Evolutionary conservation across 2,888 invertebrate species (phyloP).

Genomic region (Melipona bicolor): DNA sequence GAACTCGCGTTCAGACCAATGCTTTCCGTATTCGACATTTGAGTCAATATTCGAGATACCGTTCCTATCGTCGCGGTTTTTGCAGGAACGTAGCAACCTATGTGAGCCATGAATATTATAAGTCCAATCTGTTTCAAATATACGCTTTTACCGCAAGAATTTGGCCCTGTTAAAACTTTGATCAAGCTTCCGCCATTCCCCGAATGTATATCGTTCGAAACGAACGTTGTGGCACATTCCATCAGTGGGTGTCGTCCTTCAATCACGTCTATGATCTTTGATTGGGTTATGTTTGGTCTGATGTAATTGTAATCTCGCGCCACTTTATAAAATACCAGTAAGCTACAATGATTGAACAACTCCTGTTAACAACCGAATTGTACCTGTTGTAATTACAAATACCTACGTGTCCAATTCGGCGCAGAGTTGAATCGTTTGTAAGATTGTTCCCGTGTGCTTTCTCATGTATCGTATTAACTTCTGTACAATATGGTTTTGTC

Average conservation of each 20-base stretch:
- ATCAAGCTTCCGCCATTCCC: conserved; percentile 86
- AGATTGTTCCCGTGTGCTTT: conserved; percentile 86
- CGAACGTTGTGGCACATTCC: conserved; percentile 88
- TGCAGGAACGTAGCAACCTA: conserved; percentile 96
- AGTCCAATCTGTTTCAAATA: conserved; percentile 94
- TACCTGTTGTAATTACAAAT: background rate
- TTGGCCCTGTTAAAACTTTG: conserved; percentile 94
- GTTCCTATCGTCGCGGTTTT: conserved; percentile 89
- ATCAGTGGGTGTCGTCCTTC: conserved; percentile 92
- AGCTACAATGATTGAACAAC: conserved; percentile 83
- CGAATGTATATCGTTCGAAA: conserved; percentile 90
- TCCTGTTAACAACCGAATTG: background rate
- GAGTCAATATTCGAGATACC: conserved; percentile 90
- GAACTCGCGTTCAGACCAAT: conserved; percentile 92
- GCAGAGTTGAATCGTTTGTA: conserved; percentile 86
- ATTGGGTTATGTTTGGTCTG: conserved; percentile 87
- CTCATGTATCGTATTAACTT: conserved; percentile 87
- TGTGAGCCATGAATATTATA: conserved; percentile 93
- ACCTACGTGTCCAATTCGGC: conserved; percentile 90
- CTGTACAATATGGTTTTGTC: conserved; percentile 92
- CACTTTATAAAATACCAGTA: conserved; percentile 88
- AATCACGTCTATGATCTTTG: conserved; percentile 86
- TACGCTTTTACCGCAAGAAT: conserved; percentile 96
- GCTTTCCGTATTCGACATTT: conserved; percentile 91
- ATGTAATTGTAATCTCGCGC: conserved; percentile 89